phyloP scores from a whole-genome alignment of 1,140 invertebrate species.

The Ceratoteleas bidentatus region DNA sequence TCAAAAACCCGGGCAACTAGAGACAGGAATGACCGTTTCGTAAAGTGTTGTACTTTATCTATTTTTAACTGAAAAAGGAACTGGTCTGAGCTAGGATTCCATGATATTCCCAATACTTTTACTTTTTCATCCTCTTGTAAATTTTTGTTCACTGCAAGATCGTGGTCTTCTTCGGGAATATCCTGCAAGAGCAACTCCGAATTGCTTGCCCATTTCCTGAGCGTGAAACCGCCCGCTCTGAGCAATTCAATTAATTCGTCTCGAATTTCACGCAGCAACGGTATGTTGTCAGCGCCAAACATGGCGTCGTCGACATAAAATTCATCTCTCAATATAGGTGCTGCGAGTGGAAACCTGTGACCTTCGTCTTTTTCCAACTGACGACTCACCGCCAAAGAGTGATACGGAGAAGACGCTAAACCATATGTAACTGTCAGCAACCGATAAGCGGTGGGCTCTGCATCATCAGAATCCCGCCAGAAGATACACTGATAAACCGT shows the following conservation, averaged over 20 bases:
- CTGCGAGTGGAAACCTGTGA: constrained; percentile 57
- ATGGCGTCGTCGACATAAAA: constrained; percentile 80
- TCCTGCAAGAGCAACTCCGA: background rate
- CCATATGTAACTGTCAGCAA: constrained; percentile 71
- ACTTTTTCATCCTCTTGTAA: background rate
- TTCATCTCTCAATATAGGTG: constrained; percentile 65
- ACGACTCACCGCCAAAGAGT: constrained; percentile 62
- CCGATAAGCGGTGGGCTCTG: background rate
- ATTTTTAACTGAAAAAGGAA: background rate
- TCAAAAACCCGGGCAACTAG: constrained; percentile 3
- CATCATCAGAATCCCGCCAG: background rate
- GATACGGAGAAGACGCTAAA: constrained; percentile 61
- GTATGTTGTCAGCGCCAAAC: constrained; percentile 73
- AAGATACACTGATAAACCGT: background rate
- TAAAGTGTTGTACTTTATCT: background rate
- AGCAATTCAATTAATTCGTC: constrained; percentile 55
- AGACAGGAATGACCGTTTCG: constrained; percentile 5
- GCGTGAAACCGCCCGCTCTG: constrained; percentile 58
- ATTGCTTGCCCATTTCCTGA: constrained; percentile 72
- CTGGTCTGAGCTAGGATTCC: background rate
- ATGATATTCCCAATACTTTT: background rate
- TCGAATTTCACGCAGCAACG: constrained; percentile 59
- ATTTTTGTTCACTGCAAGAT: background rate
- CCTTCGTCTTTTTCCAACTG: constrained; percentile 60
- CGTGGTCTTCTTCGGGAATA: constrained; percentile 8